Evolutionary conservation across 2,888 invertebrate genomes (phyloP).

Genomic region (Mythimna albipuncta): DNA sequence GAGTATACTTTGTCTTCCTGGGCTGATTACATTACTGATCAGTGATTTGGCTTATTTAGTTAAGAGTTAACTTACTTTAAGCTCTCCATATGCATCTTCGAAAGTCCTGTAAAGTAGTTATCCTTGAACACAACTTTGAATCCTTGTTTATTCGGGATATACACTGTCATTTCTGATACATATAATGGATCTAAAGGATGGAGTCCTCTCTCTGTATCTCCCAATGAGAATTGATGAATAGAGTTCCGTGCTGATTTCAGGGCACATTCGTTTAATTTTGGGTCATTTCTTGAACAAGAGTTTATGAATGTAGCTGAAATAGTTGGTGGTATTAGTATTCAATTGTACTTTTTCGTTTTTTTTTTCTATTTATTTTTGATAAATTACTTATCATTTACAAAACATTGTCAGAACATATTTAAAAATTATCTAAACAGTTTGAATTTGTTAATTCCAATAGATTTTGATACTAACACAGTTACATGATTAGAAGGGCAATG

Average conservation of each 20-base stretch:
- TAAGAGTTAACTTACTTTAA: slow-evolving; percentile 73
- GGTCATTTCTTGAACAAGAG: slow-evolving; percentile 80
- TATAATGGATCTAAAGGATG: slow-evolving; percentile 77
- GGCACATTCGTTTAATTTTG: slow-evolving; percentile 79
- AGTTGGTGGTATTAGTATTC: not conserved
- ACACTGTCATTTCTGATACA: slow-evolving; percentile 77
- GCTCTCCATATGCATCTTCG: slow-evolving; percentile 72
- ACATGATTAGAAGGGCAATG: not conserved
- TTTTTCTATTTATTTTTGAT: not conserved
- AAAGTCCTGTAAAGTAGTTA: slow-evolving; percentile 79
- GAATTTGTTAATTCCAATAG: not conserved
- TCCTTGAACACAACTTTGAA: slow-evolving; percentile 78
- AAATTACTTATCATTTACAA: not conserved
- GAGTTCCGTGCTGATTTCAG: slow-evolving; percentile 77
- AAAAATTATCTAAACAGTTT: not conserved
- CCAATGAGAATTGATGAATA: slow-evolving; percentile 74
- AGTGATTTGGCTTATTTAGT: not conserved
- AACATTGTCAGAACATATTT: not conserved
- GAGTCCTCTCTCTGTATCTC: slow-evolving; percentile 73
- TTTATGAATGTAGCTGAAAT: slow-evolving; percentile 77
- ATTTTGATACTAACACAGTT: not conserved
- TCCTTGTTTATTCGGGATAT: slow-evolving; percentile 80
- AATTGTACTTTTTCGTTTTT: too few relatives aligned
- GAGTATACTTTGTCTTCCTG: not conserved
- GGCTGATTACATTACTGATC: not conserved